Evolutionary conservation across 1,140 invertebrate species (phyloP).

Genomic region (Fopius arisanus): DNA sequence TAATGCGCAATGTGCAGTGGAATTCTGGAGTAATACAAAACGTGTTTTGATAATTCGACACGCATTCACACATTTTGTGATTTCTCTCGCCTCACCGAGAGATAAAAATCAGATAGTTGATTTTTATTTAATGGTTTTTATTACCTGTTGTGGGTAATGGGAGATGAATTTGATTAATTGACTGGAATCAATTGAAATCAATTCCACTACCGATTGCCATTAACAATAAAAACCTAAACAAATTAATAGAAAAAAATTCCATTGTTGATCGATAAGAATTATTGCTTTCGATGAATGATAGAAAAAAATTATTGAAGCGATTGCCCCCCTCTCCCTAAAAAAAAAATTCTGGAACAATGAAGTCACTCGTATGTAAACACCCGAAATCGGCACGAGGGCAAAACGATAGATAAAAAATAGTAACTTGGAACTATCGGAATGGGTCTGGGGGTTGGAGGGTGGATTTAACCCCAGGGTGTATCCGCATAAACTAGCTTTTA

Average conservation of each 20-base stretch:
- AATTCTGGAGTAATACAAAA: constrained; percentile 9
- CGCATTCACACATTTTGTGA: neutral
- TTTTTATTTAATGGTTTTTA: neutral
- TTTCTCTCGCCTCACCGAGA: neutral
- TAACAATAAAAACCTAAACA: too few relatives aligned
- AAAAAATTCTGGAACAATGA: neutral
- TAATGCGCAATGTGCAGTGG: neutral
- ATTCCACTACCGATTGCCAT: too few relatives aligned
- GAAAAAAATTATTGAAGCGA: neutral
- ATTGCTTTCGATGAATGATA: neutral
- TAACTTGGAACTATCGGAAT: too few relatives aligned
- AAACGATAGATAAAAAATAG: neutral
- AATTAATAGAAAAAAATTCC: neutral
- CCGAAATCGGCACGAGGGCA: neutral
- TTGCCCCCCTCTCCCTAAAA: too few relatives aligned
- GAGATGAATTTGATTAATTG: too few relatives aligned
- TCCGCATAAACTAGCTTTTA: neutral
- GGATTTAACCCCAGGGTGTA: constrained; percentile 2
- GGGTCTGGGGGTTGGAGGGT: too few relatives aligned
- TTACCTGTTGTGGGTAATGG: neutral
- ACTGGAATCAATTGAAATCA: too few relatives aligned
- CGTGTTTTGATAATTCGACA: neutral
- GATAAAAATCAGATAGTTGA: too few relatives aligned
- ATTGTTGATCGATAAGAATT: neutral
- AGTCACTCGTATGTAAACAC: neutral